A percentile compares a stretch with the other conserved stretches of the same genome.
Conservation (phyloP, 30 jellyfish, hydroid and myxozoan species). For the Pelagia noctiluca region DNA sequence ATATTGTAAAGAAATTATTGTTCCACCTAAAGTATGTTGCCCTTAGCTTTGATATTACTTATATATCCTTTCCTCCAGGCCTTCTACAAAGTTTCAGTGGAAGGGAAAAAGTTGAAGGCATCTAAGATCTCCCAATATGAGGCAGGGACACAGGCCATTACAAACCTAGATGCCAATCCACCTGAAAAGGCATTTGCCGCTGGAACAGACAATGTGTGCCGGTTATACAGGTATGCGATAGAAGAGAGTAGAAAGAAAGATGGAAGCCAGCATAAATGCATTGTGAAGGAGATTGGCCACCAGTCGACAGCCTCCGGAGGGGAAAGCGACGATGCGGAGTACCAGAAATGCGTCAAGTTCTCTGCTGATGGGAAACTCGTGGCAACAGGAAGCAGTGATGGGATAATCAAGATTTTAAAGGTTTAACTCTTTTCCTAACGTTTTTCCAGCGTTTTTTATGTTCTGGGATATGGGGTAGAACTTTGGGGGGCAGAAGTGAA, state of each 20-base stretch:
- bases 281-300: constrained; percentile 44
- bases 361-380: constrained; percentile 78
- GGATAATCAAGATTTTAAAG: constrained; percentile 70
- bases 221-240: constrained; percentile 49
- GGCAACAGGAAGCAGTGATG: constrained; percentile 82
- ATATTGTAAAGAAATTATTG: too few species aligned
- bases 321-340: constrained; percentile 89
- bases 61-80: constrained; percentile 57
- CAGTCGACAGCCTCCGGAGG: constrained; percentile 65
- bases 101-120: constrained; percentile 73
- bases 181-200: constrained; percentile 71
- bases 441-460: too few species aligned
- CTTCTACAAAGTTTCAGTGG: constrained; percentile 65
- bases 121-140: constrained; percentile 49
- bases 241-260: constrained; percentile 45
- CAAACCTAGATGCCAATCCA: constrained; percentile 75
- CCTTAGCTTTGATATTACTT: not conserved
- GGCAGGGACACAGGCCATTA: constrained; percentile 79
- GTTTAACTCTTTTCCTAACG: too few species aligned
- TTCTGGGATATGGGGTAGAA: too few species aligned
- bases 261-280: constrained; percentile 10
- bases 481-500: too few species aligned
- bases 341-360: constrained; percentile 86
- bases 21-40: too few species aligned
- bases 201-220: constrained; percentile 91